Conservation (phyloP, 2,113 vertebrate species). For the Numenius arquata region DNA sequence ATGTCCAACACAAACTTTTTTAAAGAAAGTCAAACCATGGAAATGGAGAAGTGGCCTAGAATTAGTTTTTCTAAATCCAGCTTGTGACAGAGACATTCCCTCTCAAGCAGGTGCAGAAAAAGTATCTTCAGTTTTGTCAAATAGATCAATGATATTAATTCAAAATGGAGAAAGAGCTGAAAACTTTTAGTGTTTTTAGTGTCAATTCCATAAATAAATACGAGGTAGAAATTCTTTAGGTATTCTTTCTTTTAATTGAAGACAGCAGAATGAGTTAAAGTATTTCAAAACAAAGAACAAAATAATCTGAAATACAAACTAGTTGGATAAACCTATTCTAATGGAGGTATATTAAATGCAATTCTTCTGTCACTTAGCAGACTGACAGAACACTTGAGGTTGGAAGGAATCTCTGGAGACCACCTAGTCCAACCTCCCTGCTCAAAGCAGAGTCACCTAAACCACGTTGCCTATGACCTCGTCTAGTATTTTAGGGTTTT, state of each 20-base stretch:
- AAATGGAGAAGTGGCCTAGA: neutral
- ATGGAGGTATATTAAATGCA: neutral
- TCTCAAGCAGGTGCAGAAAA: neutral
- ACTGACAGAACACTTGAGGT: neutral
- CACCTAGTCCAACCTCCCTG: neutral
- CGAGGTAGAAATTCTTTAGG: rapidly evolving
- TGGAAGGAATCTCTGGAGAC: neutral
- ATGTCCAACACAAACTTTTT: neutral
- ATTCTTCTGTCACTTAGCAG: neutral
- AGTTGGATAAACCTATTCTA: neutral
- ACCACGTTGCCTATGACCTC: neutral
- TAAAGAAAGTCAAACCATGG: neutral
- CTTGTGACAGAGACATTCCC: neutral
- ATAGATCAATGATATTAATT: neutral
- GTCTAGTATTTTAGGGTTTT: neutral
- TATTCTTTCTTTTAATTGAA: neutral
- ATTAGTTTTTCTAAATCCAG: neutral
- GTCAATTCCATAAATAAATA: neutral
- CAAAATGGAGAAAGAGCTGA: neutral
- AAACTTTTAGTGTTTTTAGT: neutral
- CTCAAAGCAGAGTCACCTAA: neutral
- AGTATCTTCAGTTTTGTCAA: neutral
- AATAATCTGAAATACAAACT: neutral
- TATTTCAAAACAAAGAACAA: neutral
- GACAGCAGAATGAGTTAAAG: neutral